Evolutionary conservation across 2,797 vertebrate species (phyloP).

Genomic region (Leptodactylus fallax): DNA sequence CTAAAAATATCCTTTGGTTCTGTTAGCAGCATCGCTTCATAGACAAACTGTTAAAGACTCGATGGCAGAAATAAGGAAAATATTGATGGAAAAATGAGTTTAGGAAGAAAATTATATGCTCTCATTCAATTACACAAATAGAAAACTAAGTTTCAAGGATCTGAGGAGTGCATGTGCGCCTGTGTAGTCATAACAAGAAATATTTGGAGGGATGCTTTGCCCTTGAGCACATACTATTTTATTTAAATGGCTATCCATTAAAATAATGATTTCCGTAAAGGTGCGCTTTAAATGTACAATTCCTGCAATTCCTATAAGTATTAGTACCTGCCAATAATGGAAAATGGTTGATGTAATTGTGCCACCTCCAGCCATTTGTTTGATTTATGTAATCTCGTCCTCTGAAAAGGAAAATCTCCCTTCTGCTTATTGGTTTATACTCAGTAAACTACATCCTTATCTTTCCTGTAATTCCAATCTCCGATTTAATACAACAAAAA

Average conservation of each 20-base stretch:
- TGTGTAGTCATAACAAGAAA: not conserved
- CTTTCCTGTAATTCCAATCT: not conserved
- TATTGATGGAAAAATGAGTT: constrained; percentile 49
- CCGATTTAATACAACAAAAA: not conserved
- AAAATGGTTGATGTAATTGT: constrained; percentile 18
- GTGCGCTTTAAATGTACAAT: constrained; percentile 1
- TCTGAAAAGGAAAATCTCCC: constrained; percentile 16
- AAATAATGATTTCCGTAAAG: constrained; percentile 28
- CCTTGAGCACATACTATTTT: constrained; percentile 20
- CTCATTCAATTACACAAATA: constrained; percentile 27
- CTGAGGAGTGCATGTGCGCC: not conserved
- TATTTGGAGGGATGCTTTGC: not conserved
- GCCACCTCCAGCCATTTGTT: constrained; percentile 3
- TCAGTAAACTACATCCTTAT: not conserved
- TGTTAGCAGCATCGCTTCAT: constrained; percentile 29
- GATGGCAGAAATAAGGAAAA: constrained; percentile 42
- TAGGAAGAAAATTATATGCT: constrained; percentile 26
- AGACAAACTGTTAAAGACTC: constrained; percentile 47
- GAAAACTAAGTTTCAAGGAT: not conserved
- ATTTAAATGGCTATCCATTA: constrained; percentile 2
- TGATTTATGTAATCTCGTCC: constrained; percentile 21
- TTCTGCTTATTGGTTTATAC: constrained; percentile 10
- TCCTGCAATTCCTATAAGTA: constrained; percentile 28
- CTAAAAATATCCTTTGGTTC: constrained; percentile 50
- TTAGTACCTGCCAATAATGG: not conserved